Base-by-base conservation (phyloP, 2,797 vertebrate genomes). In the Oophaga sylvatica region DNA sequence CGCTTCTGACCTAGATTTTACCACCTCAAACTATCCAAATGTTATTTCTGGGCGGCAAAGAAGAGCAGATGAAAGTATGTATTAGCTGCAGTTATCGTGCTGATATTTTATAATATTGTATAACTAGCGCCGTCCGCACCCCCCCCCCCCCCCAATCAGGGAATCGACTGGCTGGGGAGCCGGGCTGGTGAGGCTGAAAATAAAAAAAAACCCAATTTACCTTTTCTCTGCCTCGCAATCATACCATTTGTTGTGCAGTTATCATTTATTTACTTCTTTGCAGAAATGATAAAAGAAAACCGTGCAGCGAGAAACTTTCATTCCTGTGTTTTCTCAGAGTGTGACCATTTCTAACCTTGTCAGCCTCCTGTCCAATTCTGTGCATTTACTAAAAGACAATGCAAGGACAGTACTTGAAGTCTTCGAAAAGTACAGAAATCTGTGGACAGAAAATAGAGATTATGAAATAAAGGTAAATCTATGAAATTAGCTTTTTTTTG, bases 41-140 rank as follows among this genome's bases (percentile, higher is more conserved):
- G 5, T 35, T 35, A 4, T 70, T 70, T 70, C 26, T 31, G 31
- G 68, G 16, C 29, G 83, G 99, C 97, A 96, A 92, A 91, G 95
- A 96, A 92, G 93, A 94, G 88, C 93, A 94, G 76, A 91, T 94
- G 94, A 89, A 95, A 95, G 85, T 92, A 93, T 91, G 92, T 94
- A 8, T 4, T 8, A 65, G 1, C 62, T 65, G 62, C 11, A 22
- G 9, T n/a, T 8, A 65, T 67, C 26, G 1, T 17, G 1, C 62
- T 9, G 22, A n/a, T 26, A 65, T 65, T 65, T 6, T 41, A 0
- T 41, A 41, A 41, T 41, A 41, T 3, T 41, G 35, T 5, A 41
- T 41, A 41, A 41, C 35, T 41, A 41, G 35, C 35, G 5, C 2
- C 1, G 35, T 41, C 35, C 35, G 5, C 35, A 41, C 3, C 35